A percentile compares a stretch with the other conserved stretches of the same genome.
Evolutionary conservation across 2,797 vertebrate species (phyloP).

Genomic region (Kryptopterus vitreolus): DNA sequence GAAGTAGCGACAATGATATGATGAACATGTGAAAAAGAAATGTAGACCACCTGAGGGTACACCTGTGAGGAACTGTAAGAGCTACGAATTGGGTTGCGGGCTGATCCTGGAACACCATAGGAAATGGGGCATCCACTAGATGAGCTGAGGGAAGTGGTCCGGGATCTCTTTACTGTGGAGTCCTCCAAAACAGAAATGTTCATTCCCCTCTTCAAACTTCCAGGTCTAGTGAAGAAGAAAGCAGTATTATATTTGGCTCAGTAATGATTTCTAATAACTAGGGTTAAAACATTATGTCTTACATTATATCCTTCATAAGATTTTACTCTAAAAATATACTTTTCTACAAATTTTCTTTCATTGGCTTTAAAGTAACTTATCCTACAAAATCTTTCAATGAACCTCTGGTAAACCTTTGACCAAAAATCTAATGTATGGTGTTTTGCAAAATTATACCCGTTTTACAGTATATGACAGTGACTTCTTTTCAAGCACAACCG

Average conservation of each 20-base stretch:
- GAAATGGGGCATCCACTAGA: constrained; percentile 64
- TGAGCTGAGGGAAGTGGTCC: constrained; percentile 88
- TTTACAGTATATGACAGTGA: too few species aligned
- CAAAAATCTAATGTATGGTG: too few species aligned
- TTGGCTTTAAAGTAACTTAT: background rate
- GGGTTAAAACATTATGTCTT: too few species aligned
- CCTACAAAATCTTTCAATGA: background rate
- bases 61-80: constrained; percentile 90
- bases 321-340: background rate
- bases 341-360: background rate
- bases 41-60: constrained; percentile 75
- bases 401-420: background rate
- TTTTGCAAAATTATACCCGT: too few species aligned
- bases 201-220: constrained; percentile 84
- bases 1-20: background rate
- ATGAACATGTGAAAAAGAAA: background rate
- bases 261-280: background rate
- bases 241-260: background rate
- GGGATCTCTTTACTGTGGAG: constrained; percentile 81
- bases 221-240: constrained; percentile 73
- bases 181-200: constrained; percentile 76
- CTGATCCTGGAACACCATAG: constrained; percentile 76
- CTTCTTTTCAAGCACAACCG: too few species aligned
- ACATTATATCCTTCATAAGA: too few species aligned
- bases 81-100: constrained; percentile 88